A percentile compares a stretch with the other conserved stretches of the same genome.
Evolutionary conservation across 2,113 vertebrate genomes (phyloP).

Genomic region (Pseudorectes ferrugineus): DNA sequence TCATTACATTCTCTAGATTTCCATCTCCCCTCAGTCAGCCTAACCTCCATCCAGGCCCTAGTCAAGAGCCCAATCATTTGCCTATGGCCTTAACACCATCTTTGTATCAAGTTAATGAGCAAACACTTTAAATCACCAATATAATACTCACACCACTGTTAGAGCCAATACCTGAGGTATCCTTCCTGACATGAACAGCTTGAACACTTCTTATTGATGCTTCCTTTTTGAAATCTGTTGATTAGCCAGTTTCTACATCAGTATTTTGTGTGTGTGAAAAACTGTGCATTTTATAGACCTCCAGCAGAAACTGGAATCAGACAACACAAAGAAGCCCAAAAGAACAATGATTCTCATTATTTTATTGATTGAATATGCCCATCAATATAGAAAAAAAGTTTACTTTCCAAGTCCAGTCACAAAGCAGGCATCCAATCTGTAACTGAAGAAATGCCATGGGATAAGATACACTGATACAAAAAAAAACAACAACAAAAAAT

Average conservation of each 20-base stretch:
- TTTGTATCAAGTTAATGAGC: not conserved
- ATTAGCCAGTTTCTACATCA: not conserved
- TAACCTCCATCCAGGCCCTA: not conserved
- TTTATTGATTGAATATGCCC: not conserved
- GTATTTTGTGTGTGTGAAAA: not conserved
- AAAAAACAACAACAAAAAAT: not conserved
- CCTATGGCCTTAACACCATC: not conserved
- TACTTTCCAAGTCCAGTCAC: not conserved
- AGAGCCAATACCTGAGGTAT: not conserved
- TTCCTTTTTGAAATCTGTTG: not conserved
- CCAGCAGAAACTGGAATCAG: not conserved
- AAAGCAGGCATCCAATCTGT: not conserved
- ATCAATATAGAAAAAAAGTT: not conserved
- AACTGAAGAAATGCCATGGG: not conserved
- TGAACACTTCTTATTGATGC: not conserved
- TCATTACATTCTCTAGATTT: not conserved
- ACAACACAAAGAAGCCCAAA: not conserved
- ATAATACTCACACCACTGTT: not conserved
- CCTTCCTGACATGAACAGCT: not conserved
- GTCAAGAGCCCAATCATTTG: not conserved
- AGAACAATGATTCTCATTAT: not conserved
- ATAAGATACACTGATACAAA: not conserved
- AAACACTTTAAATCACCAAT: not conserved
- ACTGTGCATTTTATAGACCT: not conserved
- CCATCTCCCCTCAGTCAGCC: not conserved